Conservation (phyloP, 30 jellyfish, hydroid and myxozoan species). For the Chrysaora quinquecirrha region DNA sequence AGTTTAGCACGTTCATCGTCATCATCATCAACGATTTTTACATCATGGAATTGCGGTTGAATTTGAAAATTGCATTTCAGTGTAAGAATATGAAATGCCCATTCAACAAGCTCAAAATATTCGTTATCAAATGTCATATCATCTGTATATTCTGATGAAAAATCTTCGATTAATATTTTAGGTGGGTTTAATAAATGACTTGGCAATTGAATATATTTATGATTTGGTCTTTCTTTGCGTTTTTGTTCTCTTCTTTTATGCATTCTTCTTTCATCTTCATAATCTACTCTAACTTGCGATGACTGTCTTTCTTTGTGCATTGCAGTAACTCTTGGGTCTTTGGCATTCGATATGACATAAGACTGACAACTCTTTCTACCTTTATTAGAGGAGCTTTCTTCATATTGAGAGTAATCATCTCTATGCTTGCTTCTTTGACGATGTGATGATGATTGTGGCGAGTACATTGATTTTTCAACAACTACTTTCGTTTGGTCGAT, state of each 20-base stretch:
- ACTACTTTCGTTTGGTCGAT: too few species aligned
- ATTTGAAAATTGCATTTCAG: conserved; percentile 35
- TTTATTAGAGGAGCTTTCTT: conserved; percentile 11
- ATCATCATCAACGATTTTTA: conserved; percentile 15
- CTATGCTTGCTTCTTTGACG: conserved; percentile 30
- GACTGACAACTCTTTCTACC: conserved; percentile 4
- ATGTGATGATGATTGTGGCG: not conserved
- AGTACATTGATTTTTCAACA: not conserved
- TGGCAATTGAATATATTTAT: too few species aligned
- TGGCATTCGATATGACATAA: conserved; percentile 21
- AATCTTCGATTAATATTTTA: conserved; percentile 58
- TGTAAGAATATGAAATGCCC: conserved; percentile 69
- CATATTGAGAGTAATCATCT: conserved; percentile 12
- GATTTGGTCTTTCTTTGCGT: too few species aligned
- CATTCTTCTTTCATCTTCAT: not conserved
- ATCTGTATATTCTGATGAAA: conserved; percentile 66
- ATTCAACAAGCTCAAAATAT: conserved; percentile 60
- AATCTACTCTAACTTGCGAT: conserved; percentile 20
- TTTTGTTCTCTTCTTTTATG: not conserved
- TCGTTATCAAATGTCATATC: conserved; percentile 64
- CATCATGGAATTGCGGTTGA: conserved; percentile 25
- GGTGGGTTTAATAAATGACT: conserved; percentile 59
- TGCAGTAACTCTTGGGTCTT: too few species aligned
- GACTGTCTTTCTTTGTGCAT: too few species aligned
- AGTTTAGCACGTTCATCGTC: conserved; percentile 13